Conservation (phyloP, 1,140 invertebrate species). For the Drosophila malerkotliana region DNA sequence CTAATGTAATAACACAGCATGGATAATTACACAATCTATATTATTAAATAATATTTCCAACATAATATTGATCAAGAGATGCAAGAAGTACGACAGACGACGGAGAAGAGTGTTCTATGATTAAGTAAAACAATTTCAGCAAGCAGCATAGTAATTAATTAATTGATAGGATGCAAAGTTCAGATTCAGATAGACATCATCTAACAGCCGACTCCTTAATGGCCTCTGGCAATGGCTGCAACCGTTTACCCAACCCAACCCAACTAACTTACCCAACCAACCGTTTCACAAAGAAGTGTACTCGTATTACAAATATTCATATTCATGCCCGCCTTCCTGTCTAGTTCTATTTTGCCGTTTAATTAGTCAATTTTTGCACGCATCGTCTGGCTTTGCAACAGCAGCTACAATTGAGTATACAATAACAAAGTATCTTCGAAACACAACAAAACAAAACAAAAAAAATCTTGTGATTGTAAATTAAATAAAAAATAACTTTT, state of each 20-base stretch:
- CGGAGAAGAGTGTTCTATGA: slow-evolving; percentile 57
- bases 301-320: slow-evolving; percentile 50
- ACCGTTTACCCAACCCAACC: slow-evolving; percentile 19
- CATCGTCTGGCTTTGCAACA: slow-evolving; percentile 43
- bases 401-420: slow-evolving; percentile 41
- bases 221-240: slow-evolving; percentile 35
- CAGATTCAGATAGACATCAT: slow-evolving; percentile 55
- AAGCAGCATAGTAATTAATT: slow-evolving; percentile 71
- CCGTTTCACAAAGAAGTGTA: slow-evolving; percentile 50
- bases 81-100: slow-evolving; percentile 46
- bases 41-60: slow-evolving; percentile 71
- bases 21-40: slow-evolving; percentile 75
- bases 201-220: slow-evolving; percentile 32
- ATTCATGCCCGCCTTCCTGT: slow-evolving; percentile 51
- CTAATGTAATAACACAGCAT: slow-evolving; percentile 84
- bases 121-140: slow-evolving; percentile 78
- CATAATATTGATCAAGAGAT: slow-evolving; percentile 60
- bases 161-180: slow-evolving; percentile 66
- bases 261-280: slow-evolving; percentile 27
- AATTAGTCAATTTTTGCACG: slow-evolving; percentile 77
- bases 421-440: slow-evolving; percentile 50
- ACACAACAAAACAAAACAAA: slow-evolving; percentile 39
- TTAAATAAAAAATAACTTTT: slow-evolving; percentile 73
- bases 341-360: slow-evolving; percentile 75
- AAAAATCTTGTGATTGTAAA: slow-evolving; percentile 79